phyloP scores from a whole-genome alignment of 2,113 vertebrate genomes.

The Xiphias gladius region DNA sequence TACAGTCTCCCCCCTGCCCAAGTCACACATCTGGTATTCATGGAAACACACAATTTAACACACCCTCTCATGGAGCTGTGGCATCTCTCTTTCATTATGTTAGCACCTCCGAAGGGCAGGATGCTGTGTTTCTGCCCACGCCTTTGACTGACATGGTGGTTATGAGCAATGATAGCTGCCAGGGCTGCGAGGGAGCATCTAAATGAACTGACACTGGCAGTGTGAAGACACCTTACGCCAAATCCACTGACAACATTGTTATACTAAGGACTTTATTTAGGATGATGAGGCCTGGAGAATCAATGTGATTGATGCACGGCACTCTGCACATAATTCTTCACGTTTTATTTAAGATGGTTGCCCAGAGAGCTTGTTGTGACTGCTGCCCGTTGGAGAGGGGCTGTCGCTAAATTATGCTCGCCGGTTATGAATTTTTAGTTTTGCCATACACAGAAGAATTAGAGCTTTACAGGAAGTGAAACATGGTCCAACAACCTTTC shows the following conservation, averaged over 20 bases:
- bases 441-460: constrained; percentile 36
- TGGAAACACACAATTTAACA: constrained; percentile 71
- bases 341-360: constrained; percentile 54
- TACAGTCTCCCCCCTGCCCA: constrained; percentile 30
- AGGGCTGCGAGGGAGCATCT: constrained; percentile 72
- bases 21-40: constrained; percentile 74
- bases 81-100: constrained; percentile 65
- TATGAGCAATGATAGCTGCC: constrained; percentile 81
- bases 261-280: constrained; percentile 75
- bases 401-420: constrained; percentile 28
- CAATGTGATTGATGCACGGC: constrained; percentile 66
- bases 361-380: constrained; percentile 43
- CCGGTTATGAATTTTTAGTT: constrained; percentile 14
- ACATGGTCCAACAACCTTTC: constrained; percentile 26
- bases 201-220: constrained; percentile 79
- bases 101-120: constrained; percentile 67
- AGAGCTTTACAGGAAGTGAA: constrained; percentile 29
- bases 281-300: constrained; percentile 71
- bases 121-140: constrained; percentile 52
- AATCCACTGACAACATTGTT: constrained; percentile 80
- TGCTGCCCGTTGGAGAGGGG: constrained; percentile 36
- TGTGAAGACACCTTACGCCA: constrained; percentile 73
- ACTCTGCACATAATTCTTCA: constrained; percentile 49
- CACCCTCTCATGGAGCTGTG: constrained; percentile 26
- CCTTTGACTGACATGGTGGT: constrained; percentile 80